Conservation (phyloP, 2,797 vertebrate genomes). For the Poeciliopsis paucimaculata region DNA sequence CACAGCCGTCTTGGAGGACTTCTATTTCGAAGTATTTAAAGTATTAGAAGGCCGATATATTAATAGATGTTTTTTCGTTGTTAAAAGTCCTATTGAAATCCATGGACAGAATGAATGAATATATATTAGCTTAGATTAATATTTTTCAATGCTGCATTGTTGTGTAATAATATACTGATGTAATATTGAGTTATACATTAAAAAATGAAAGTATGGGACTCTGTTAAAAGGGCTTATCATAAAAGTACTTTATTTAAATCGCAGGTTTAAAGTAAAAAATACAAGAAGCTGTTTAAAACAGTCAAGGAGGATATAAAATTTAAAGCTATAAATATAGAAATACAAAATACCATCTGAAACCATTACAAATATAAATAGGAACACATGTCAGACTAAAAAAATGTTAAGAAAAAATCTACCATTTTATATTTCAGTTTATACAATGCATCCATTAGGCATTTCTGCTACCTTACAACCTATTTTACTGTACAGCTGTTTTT, state of each 20-base stretch:
- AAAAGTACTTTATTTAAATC: neutral
- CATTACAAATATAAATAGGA: neutral
- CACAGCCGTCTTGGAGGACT: neutral
- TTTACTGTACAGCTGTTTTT: neutral
- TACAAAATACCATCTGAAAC: neutral
- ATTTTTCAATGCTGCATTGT: neutral
- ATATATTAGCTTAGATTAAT: neutral
- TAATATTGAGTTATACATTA: neutral
- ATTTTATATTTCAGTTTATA: conserved; percentile 8
- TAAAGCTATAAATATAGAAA: neutral
- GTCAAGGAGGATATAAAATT: neutral
- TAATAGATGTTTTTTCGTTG: neutral
- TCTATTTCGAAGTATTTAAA: neutral
- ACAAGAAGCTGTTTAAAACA: neutral
- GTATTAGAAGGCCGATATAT: neutral
- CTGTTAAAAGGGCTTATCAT: neutral
- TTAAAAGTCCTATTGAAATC: neutral
- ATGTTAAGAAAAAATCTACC: neutral
- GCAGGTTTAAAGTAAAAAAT: neutral
- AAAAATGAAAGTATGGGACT: neutral
- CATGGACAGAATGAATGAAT: neutral
- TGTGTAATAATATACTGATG: neutral
- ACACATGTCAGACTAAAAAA: neutral
- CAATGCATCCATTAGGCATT: conserved; percentile 17
- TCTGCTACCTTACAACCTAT: neutral